phyloP scores from a whole-genome alignment of 2,113 vertebrate genomes.

The Alosa alosa region DNA sequence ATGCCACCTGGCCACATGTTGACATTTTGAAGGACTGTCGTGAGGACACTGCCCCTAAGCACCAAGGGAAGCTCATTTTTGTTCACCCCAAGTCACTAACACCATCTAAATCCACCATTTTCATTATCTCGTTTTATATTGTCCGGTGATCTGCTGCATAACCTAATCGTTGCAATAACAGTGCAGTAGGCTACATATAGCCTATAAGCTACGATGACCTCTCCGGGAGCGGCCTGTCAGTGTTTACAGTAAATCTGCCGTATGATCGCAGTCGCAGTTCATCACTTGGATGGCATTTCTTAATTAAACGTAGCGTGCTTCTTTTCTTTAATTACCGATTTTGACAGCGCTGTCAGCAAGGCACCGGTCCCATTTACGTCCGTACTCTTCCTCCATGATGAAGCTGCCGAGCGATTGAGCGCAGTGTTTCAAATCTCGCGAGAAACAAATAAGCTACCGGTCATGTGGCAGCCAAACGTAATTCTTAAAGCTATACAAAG shows the following conservation, averaged over 20 bases:
- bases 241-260: not conserved
- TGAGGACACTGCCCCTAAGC: not conserved
- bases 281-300: not conserved
- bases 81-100: not conserved
- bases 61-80: not conserved
- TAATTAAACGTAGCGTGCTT: slow-evolving; percentile 46
- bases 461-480: not conserved
- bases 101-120: not conserved
- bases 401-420: not conserved
- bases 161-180: not conserved
- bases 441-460: slow-evolving; percentile 31
- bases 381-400: slow-evolving; percentile 83
- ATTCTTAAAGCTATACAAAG: not conserved
- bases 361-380: slow-evolving; percentile 91
- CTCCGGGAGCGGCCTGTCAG: not conserved
- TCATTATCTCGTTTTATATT: not conserved
- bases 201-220: not conserved
- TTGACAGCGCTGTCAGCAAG: slow-evolving; percentile 84
- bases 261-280: not conserved
- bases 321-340: slow-evolving; percentile 72
- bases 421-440: slow-evolving; percentile 53
- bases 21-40: not conserved
- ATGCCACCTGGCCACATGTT: not conserved
- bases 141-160: not conserved
- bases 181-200: not conserved